Evolutionary conservation across 1,140 invertebrate species (phyloP).

Genomic region (Drosophila albomicans): DNA sequence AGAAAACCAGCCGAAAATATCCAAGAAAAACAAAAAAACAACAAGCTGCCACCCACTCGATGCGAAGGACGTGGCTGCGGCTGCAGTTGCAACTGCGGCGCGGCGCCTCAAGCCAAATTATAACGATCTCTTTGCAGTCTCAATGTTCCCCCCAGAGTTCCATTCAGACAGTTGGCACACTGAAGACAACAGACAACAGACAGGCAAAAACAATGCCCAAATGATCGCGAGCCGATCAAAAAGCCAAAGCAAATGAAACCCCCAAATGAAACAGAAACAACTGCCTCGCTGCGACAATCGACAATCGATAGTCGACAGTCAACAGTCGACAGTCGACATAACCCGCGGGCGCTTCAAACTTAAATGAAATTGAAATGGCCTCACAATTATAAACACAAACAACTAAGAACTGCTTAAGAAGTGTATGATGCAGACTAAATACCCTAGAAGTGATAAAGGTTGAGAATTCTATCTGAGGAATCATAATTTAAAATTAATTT

Average conservation of each 20-base stretch:
- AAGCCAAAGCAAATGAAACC: conserved; percentile 5
- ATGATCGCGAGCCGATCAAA: conserved; percentile 44
- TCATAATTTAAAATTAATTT: too few species aligned
- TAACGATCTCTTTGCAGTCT: conserved; percentile 75
- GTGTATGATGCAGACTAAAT: neutral
- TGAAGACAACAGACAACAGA: conserved; percentile 16
- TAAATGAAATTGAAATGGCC: conserved; percentile 80
- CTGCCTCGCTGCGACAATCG: conserved; percentile 41
- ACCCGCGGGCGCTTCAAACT: conserved; percentile 67
- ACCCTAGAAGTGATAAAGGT: neutral
- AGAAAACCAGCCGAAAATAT: conserved; percentile 41
- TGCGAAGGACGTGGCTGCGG: conserved; percentile 70
- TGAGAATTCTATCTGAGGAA: too few species aligned
- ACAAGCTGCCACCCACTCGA: conserved; percentile 70
- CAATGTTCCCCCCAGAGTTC: conserved; percentile 31
- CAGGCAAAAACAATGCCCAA: conserved; percentile 66
- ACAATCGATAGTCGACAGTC: conserved; percentile 40
- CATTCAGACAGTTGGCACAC: conserved; percentile 37
- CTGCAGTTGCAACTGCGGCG: conserved; percentile 53
- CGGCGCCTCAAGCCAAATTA: conserved; percentile 74
- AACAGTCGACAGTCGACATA: conserved; percentile 63
- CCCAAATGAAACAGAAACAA: neutral
- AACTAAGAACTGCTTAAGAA: neutral
- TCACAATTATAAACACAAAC: conserved; percentile 68
- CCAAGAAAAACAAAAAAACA: conserved; percentile 28